These are phyloP conservation scores for Chelonus insularis DNA, from an alignment of 1,140 invertebrate genomes.

Conservation along the genomic window DNA sequence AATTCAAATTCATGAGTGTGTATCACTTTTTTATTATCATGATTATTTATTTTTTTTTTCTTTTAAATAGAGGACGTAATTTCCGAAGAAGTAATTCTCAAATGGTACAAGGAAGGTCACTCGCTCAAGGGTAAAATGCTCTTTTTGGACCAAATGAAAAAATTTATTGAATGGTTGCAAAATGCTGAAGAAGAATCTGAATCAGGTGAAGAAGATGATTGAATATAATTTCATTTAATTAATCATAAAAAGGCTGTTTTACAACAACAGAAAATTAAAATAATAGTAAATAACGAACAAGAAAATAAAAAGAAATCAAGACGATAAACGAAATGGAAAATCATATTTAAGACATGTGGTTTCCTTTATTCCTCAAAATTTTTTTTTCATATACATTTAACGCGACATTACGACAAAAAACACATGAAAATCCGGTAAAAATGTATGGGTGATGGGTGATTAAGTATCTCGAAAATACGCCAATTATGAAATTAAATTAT, in stretches of 20 bases:
- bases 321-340: too few relatives aligned
- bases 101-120: slow-evolving; percentile 92
- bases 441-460: slow-evolving; percentile 25
- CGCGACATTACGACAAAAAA: too few relatives aligned
- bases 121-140: slow-evolving; percentile 93
- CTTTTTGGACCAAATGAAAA: slow-evolving; percentile 96
- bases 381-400: too few relatives aligned
- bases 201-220: slow-evolving; percentile 60
- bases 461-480: slow-evolving; percentile 10
- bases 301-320: too few relatives aligned
- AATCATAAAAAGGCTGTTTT: not conserved
- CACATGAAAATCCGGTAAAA: slow-evolving; percentile 11
- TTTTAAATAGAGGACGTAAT: slow-evolving; percentile 75
- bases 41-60: slow-evolving; percentile 24
- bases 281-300: not conserved
- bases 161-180: slow-evolving; percentile 95
- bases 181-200: slow-evolving; percentile 88
- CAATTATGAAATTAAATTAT: slow-evolving; percentile 14
- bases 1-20: not conserved
- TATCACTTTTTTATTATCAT: not conserved
- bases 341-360: too few relatives aligned
- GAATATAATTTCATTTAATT: slow-evolving; percentile 28
- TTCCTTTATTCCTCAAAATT: too few relatives aligned
- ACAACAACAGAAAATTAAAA: not conserved
- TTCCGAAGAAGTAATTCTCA: slow-evolving; percentile 88